phyloP scores from a whole-genome alignment of 1,140 invertebrate species.

The Hermatobates lingyangjiaoensis region DNA sequence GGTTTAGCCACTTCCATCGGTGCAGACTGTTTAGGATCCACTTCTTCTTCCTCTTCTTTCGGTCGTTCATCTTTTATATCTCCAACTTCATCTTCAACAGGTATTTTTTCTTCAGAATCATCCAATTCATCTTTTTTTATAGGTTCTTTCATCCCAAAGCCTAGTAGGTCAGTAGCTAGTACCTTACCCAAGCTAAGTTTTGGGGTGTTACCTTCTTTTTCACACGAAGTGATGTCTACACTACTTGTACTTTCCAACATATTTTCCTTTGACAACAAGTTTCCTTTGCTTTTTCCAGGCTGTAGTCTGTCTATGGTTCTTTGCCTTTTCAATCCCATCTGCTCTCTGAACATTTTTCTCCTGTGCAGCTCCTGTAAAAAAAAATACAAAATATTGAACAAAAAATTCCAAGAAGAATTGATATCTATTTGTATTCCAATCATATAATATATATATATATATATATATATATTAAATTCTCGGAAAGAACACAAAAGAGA shows the following conservation, averaged over 20 bases:
- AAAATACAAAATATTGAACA: slow-evolving; percentile 1
- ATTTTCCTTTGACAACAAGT: slow-evolving; percentile 36
- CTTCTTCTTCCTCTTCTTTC: slow-evolving; percentile 14
- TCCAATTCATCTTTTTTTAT: slow-evolving; percentile 15
- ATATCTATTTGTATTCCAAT: not conserved
- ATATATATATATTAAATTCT: too few relatives aligned
- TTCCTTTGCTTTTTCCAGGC: slow-evolving; percentile 67
- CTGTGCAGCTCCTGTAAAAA: slow-evolving; percentile 16
- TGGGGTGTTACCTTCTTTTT: slow-evolving; percentile 41
- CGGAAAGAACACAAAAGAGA: too few relatives aligned
- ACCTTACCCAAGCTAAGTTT: slow-evolving; percentile 65
- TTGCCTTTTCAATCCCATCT: slow-evolving; percentile 29
- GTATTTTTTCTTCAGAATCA: slow-evolving; percentile 9
- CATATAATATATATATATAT: not conserved
- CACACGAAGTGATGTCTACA: slow-evolving; percentile 27
- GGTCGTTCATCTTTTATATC: slow-evolving; percentile 23
- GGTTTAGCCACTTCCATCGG: slow-evolving; percentile 16
- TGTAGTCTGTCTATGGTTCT: slow-evolving; percentile 62
- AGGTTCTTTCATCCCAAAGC: slow-evolving; percentile 15
- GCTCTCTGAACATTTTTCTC: slow-evolving; percentile 16
- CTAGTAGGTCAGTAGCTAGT: slow-evolving; percentile 33
- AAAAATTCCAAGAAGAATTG: too few relatives aligned
- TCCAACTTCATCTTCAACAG: slow-evolving; percentile 8
- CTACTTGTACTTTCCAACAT: slow-evolving; percentile 6
- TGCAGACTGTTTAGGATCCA: slow-evolving; percentile 6